Percentiles rank a stretch among this genome's conserved stretches.
Conservation (phyloP, 2,888 invertebrate genomes). For the Hoplodrina blanda region DNA sequence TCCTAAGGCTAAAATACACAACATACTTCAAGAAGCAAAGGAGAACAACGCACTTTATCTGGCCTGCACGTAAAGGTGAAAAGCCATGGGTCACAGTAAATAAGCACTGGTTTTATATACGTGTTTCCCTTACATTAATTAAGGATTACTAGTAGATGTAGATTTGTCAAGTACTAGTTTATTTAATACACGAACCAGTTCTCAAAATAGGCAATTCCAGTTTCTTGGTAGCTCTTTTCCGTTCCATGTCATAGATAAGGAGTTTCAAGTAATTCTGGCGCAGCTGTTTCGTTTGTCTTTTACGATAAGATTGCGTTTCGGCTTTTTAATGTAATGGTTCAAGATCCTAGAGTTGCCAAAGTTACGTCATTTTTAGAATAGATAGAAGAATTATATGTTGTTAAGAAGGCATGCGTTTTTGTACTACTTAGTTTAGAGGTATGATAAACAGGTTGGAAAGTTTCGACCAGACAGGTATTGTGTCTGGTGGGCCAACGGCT, state of each 20-base stretch:
- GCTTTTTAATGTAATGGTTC: slow-evolving; percentile 34
- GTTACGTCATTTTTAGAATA: not conserved
- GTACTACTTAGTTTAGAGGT: no score
- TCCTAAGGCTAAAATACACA: not conserved
- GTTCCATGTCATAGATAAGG: slow-evolving; percentile 55
- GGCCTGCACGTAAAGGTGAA: slow-evolving; percentile 12
- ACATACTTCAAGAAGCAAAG: not conserved
- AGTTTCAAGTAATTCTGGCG: slow-evolving; percentile 54
- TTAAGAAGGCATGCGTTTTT: no score
- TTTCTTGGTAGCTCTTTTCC: slow-evolving; percentile 52
- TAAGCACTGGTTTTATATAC: slow-evolving; percentile 2
- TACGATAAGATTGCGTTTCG: slow-evolving; percentile 58
- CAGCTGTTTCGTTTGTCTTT: slow-evolving; percentile 54
- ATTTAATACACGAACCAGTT: slow-evolving; percentile 36
- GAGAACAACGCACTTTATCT: slow-evolving; percentile 19
- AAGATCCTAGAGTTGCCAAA: not conserved
- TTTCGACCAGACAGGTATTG: no score
- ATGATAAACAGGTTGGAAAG: no score
- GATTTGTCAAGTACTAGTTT: slow-evolving; percentile 30
- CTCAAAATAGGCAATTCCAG: slow-evolving; percentile 36
- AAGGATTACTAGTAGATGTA: slow-evolving; percentile 14
- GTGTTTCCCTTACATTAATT: slow-evolving; percentile 24
- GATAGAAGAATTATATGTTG: no score
- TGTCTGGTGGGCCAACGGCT: no score
- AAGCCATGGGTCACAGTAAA: slow-evolving; percentile 25